These are phyloP conservation scores for Chaenogobius annularis DNA, from an alignment of 2,113 vertebrate species.

Conservation along the genomic window DNA sequence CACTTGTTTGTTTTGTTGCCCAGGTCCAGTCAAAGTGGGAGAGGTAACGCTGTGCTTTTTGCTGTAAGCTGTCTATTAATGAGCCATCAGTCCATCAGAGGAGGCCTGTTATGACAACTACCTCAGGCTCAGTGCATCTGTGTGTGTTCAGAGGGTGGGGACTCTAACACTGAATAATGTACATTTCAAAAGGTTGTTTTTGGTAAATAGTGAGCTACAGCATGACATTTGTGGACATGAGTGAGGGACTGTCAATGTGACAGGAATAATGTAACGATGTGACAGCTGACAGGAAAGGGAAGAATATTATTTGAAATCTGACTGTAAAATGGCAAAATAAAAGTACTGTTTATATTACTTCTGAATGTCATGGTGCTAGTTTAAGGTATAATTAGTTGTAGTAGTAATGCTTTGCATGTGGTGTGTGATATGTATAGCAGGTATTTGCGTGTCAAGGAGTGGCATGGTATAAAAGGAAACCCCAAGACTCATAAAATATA, in stretches of 20 bases:
- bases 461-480: constrained; percentile 67
- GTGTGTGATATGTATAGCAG: constrained; percentile 67
- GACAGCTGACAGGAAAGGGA: neutral
- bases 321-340: neutral
- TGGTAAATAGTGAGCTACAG: neutral
- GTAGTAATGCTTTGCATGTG: constrained; percentile 23
- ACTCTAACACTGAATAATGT: constrained; percentile 50
- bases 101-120: constrained; percentile 64
- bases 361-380: neutral
- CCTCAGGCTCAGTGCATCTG: constrained; percentile 46
- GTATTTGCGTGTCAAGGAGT: constrained; percentile 56
- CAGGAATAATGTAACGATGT: constrained; percentile 20
- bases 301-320: neutral
- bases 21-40: constrained; percentile 40
- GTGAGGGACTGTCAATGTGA: neutral
- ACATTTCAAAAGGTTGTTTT: constrained; percentile 33
- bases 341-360: neutral
- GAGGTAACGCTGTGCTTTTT: constrained; percentile 54
- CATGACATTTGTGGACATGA: constrained; percentile 25
- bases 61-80: constrained; percentile 64
- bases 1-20: constrained; percentile 48
- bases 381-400: constrained; percentile 4
- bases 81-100: constrained; percentile 63
- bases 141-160: constrained; percentile 10
- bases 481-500: constrained; percentile 68